Conservation (phyloP, 2,797 vertebrate species). For the Pipistrellus pipistrellus region DNA sequence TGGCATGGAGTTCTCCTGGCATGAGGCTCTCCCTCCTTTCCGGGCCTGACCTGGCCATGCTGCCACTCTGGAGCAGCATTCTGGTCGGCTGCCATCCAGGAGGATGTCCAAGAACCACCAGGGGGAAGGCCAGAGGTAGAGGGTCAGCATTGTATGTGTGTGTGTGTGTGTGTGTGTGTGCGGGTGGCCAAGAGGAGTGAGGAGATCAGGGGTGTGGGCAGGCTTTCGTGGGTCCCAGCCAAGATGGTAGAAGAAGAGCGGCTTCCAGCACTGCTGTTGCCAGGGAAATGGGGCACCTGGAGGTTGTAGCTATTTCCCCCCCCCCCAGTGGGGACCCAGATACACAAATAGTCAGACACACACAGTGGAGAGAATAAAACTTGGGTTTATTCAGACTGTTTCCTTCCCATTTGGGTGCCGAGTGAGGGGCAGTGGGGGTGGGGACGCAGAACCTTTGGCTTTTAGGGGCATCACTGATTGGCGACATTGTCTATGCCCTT, state of each 20-base stretch:
- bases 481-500: neutral
- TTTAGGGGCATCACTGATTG: neutral
- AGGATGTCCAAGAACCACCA: neutral
- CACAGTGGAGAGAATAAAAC: neutral
- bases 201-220: neutral
- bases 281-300: neutral
- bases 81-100: neutral
- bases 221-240: neutral
- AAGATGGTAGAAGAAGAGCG: neutral
- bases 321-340: neutral
- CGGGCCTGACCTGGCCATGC: neutral
- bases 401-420: conserved; percentile 13
- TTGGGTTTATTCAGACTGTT: conserved; percentile 64
- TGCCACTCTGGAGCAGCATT: neutral
- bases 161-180: neutral
- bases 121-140: neutral
- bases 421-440: neutral
- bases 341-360: neutral
- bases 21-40: neutral
- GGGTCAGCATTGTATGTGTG: neutral
- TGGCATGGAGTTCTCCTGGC: neutral
- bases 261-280: neutral
- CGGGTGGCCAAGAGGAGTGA: neutral
- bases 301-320: neutral
- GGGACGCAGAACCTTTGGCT: neutral